Base-by-base conservation (phyloP, 2,113 vertebrate genomes). In the Aramus guarauna region DNA sequence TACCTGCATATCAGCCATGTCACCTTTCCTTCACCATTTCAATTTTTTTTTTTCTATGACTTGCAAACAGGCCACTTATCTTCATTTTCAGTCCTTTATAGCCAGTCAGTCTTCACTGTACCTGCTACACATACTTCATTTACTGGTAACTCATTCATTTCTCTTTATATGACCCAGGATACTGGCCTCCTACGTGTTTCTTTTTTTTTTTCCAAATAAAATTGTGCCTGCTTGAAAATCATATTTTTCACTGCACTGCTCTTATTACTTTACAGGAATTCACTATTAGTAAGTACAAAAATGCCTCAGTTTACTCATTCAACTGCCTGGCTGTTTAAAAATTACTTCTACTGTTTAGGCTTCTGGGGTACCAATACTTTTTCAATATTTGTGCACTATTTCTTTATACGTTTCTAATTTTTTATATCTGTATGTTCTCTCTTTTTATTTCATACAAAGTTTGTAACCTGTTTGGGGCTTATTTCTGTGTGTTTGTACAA, bases 21-120 rank as follows among this genome's bases (percentile, higher is more conserved):
- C 1, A 0, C 17, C 20, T 52, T 81, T 68, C 10, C 16, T 18
- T 55, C 32, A 52, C 9, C 0, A 0, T 50, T 62, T 20, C 8
- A 7, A 30, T 2, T 24, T 62, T 21, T 24, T 62, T 21, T 62
- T 75, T 29, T 7, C 8, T 26, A 3, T 60, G 15, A 67, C 9
- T 63, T 53, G 2, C 12, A 59, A 64, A 76, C 5, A 66, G 37
- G 22, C 2, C 4, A 30, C 23, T 69, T 45, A 23, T 23, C 18
- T 62, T 81, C 10, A 53, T 67, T 77, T 77, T 67, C 16, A 60
- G 8, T 43, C 10, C 20, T 82, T 67, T 41, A 13, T 36, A 60
- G 13, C 8, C 26, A 39, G 23, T 6, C 8, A 85, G 20, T 11
- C n/a, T 63, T 75, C 12, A 30, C 22, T 55, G 19, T 43, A 34